phyloP scores from a whole-genome alignment of 2,797 vertebrate genomes.

The Aldrovandia affinis region DNA sequence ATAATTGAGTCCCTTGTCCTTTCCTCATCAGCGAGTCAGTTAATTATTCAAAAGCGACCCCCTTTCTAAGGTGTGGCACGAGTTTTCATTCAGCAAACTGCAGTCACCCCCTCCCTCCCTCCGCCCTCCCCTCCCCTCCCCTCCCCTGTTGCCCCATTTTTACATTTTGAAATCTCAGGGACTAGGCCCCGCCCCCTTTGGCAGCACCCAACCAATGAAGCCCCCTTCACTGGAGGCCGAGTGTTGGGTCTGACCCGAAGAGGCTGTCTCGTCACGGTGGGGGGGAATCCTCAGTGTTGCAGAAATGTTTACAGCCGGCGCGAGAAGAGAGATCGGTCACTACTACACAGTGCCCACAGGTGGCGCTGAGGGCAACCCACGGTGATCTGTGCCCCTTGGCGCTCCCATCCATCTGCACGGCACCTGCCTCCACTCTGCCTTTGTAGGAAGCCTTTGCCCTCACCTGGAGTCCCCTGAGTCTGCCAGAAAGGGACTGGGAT shows the following conservation, averaged over 20 bases:
- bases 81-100: conserved; percentile 17
- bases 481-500: too few species aligned
- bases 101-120: neutral
- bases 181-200: conserved; percentile 10
- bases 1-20: neutral
- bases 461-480: neutral
- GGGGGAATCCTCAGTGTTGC: neutral
- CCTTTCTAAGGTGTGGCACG: neutral
- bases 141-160: neutral
- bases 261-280: neutral
- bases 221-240: neutral
- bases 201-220: conserved; percentile 23
- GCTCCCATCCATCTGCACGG: too few species aligned
- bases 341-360: neutral
- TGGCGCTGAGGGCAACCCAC: neutral
- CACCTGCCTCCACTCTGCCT: neutral
- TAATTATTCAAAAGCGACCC: neutral
- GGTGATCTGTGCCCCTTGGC: too few species aligned
- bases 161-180: conserved; percentile 50
- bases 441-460: neutral
- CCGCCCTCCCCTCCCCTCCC: conserved; percentile 26
- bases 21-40: neutral
- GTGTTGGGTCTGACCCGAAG: neutral
- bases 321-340: neutral
- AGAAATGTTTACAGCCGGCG: neutral